Percentiles rank a stretch among this genome's conserved stretches.
Evolutionary conservation across 2,888 invertebrate genomes (phyloP).

Genomic region (Calameuta filiformis): DNA sequence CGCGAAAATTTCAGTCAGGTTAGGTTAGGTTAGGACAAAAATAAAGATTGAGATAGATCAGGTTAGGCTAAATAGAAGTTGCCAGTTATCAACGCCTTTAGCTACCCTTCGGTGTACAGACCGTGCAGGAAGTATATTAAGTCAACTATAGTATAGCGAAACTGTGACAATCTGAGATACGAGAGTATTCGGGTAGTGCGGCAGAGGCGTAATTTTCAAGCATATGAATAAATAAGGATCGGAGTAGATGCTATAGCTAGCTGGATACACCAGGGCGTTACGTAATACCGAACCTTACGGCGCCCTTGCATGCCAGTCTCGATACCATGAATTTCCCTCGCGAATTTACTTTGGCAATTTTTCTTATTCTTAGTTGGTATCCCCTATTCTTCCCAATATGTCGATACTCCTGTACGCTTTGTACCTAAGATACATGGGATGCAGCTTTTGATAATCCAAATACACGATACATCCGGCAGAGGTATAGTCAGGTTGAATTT

Average conservation of each 20-base stretch:
- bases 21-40: neutral
- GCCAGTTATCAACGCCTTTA: neutral
- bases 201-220: neutral
- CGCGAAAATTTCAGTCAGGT: neutral
- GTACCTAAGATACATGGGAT: neutral
- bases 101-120: neutral
- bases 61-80: neutral
- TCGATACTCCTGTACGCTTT: neutral
- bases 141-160: neutral
- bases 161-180: neutral
- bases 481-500: neutral
- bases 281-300: neutral
- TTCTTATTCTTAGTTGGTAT: neutral
- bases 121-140: neutral
- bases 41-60: neutral
- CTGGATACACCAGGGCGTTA: neutral
- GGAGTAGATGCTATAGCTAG: neutral
- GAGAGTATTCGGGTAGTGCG: neutral
- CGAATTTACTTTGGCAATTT: neutral
- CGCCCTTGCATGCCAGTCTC: neutral
- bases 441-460: neutral
- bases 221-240: neutral
- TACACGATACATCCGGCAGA: neutral
- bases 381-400: neutral
- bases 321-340: constrained; percentile 5